phyloP scores from a whole-genome alignment of 2,888 invertebrate species.

The Ornithoptera alexandrae region DNA sequence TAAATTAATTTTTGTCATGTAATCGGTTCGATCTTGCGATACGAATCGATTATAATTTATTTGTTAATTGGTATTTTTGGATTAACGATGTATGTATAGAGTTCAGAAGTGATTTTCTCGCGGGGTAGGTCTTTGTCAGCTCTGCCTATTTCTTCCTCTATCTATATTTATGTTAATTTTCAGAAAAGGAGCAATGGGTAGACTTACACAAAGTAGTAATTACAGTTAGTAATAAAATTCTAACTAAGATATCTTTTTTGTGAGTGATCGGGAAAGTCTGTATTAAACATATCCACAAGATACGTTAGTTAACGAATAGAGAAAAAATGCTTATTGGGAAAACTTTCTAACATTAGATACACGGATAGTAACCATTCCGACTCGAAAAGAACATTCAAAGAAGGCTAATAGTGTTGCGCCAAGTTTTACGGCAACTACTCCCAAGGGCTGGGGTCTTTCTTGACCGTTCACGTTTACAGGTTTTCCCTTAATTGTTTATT shows the following conservation, averaged over 20 bases:
- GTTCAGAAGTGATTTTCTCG: not conserved
- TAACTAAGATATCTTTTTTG: no score
- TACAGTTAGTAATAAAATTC: no score
- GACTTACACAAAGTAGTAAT: no score
- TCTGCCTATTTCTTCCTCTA: no score
- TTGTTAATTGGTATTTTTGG: not conserved
- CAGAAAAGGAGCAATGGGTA: no score
- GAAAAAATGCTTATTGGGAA: conserved; percentile 25
- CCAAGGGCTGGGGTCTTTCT: conserved; percentile 41
- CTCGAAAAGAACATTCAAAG: conserved; percentile 36
- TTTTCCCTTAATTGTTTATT: conserved; percentile 53
- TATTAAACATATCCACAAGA: not conserved
- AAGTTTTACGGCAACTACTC: conserved; percentile 46
- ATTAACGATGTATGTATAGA: not conserved
- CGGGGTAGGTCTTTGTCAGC: no score
- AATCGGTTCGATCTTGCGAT: conserved; percentile 29
- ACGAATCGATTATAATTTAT: not conserved
- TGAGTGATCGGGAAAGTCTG: not conserved
- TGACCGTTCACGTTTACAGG: conserved; percentile 42
- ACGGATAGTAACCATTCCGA: conserved; percentile 27
- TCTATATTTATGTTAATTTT: no score
- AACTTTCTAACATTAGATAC: conserved; percentile 39
- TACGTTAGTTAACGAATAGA: conserved; percentile 2
- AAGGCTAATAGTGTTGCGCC: conserved; percentile 44
- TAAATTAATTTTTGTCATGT: conserved; percentile 44